Evolutionary conservation across 1,140 invertebrate genomes (phyloP).

Genomic region (Phortica variegata): DNA sequence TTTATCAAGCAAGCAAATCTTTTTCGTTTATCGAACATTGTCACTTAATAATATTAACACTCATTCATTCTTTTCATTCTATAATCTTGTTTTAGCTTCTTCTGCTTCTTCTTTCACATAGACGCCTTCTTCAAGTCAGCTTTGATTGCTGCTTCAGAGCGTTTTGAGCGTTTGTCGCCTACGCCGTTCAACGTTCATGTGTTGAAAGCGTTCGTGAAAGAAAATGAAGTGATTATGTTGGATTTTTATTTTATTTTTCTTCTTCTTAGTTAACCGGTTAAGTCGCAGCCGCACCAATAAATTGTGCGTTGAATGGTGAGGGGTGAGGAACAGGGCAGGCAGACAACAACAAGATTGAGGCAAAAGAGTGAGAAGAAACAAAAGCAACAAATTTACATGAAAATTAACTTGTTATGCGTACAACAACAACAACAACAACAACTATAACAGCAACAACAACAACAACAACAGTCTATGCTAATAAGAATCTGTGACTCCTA

Average conservation of each 20-base stretch:
- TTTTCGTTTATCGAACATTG: constrained; percentile 35
- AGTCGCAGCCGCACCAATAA: too few relatives aligned
- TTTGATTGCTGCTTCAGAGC: too few relatives aligned
- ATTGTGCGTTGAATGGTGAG: constrained; percentile 9
- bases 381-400: constrained; percentile 40
- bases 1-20: too few relatives aligned
- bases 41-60: constrained; percentile 54
- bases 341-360: background rate
- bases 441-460: constrained; percentile 7
- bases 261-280: constrained; percentile 40
- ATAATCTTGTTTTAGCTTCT: constrained; percentile 7
- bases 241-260: too few relatives aligned
- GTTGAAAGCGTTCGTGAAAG: too few relatives aligned
- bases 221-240: constrained; percentile 54
- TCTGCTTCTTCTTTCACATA: constrained; percentile 8
- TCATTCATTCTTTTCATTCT: constrained; percentile 14
- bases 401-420: constrained; percentile 51
- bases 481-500: constrained; percentile 11
- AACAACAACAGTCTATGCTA: constrained; percentile 12
- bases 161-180: too few relatives aligned
- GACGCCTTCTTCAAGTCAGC: too few relatives aligned
- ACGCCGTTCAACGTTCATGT: too few relatives aligned
- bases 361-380: too few relatives aligned
- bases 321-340: background rate
- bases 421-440: constrained; percentile 13